Conservation (phyloP, 2,888 invertebrate species). For the Tolmerus cingulatus region DNA sequence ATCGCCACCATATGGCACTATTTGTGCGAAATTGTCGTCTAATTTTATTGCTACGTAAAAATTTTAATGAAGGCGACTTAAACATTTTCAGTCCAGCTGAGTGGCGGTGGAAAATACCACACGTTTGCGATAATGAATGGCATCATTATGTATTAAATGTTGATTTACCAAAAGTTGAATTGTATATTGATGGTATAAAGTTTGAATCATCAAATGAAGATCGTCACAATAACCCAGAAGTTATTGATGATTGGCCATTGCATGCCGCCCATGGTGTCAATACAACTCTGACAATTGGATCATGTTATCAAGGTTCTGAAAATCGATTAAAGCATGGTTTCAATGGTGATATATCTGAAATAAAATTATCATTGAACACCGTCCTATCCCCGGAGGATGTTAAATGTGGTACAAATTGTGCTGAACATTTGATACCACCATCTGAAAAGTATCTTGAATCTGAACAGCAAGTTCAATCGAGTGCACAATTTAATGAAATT, state of each 20-base stretch:
- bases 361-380: slow-evolving; percentile 57
- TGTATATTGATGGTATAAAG: slow-evolving; percentile 84
- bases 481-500: slow-evolving; percentile 74
- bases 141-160: slow-evolving; percentile 97
- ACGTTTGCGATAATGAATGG: slow-evolving; percentile 98
- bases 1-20: slow-evolving; percentile 97
- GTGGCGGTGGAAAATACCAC: slow-evolving; percentile 97
- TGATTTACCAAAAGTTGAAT: slow-evolving; percentile 87
- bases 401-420: slow-evolving; percentile 61
- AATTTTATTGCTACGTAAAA: slow-evolving; percentile 87
- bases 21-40: slow-evolving; percentile 97
- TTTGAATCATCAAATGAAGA: slow-evolving; percentile 63
- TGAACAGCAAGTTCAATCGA: slow-evolving; percentile 79
- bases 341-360: slow-evolving; percentile 62
- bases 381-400: slow-evolving; percentile 57
- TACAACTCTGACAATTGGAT: slow-evolving; percentile 93
- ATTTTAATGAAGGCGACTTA: slow-evolving; percentile 90
- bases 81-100: slow-evolving; percentile 97
- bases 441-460: slow-evolving; percentile 78
- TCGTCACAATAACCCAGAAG: slow-evolving; percentile 85
- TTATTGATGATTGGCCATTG: slow-evolving; percentile 98
- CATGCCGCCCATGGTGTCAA: slow-evolving; percentile 94
- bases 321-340: slow-evolving; percentile 83
- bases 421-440: slow-evolving; percentile 65
- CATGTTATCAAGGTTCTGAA: slow-evolving; percentile 97